Evolutionary conservation across 2,113 vertebrate genomes (phyloP).

Genomic region (Pterocles gutturalis): DNA sequence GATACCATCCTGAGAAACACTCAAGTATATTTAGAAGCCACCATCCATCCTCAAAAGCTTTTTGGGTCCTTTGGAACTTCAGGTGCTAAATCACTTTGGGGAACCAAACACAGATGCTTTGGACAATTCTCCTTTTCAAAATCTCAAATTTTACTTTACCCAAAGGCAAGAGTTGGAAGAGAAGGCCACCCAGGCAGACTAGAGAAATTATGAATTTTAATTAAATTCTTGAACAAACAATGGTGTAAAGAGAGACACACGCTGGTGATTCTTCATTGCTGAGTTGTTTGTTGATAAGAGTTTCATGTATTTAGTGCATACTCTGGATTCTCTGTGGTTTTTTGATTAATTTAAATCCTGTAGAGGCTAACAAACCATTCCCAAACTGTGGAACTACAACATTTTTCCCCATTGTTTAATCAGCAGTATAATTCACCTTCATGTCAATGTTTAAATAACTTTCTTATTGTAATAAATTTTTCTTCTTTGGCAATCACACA

Average conservation of each 20-base stretch:
- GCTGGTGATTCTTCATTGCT: neutral
- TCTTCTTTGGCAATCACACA: neutral
- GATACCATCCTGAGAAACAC: neutral
- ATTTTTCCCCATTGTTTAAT: neutral
- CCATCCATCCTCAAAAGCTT: neutral
- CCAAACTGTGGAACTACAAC: neutral
- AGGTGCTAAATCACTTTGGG: neutral
- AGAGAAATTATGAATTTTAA: neutral
- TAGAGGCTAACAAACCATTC: neutral
- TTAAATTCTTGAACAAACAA: neutral
- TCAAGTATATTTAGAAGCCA: neutral
- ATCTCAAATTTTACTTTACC: neutral
- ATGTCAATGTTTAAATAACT: neutral
- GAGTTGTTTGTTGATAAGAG: neutral
- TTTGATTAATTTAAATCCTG: neutral
- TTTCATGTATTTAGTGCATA: neutral
- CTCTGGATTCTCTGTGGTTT: neutral
- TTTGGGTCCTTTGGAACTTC: neutral
- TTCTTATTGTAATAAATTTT: neutral
- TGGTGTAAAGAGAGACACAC: neutral
- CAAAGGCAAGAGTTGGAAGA: neutral
- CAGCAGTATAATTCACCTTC: neutral
- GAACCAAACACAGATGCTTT: neutral
- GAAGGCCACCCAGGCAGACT: neutral
- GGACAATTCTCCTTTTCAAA: neutral